phyloP scores from a whole-genome alignment of 64 coral and sea anemone genomes.

The Montipora efflorescens region DNA sequence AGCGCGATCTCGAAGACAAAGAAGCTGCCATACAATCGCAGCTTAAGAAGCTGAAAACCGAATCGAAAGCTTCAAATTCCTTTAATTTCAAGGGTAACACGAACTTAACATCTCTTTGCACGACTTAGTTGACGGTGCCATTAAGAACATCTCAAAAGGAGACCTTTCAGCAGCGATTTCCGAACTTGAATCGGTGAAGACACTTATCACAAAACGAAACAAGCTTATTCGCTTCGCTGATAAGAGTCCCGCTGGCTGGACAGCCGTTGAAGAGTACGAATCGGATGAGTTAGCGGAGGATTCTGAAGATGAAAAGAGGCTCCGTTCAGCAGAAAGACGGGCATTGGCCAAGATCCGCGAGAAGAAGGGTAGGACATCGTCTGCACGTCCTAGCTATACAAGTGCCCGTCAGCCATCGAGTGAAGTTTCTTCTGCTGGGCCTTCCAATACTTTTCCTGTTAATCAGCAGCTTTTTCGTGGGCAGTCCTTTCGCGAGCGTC shows the following conservation, averaged over 20 bases:
- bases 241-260: constrained; percentile 66
- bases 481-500: constrained; percentile 57
- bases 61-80: constrained; percentile 57
- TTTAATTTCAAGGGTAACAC: constrained; percentile 71
- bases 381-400: constrained; percentile 7
- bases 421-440: constrained; percentile 20
- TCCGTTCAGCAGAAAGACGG: constrained; percentile 44
- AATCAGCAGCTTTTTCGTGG: constrained; percentile 32
- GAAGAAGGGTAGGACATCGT: constrained; percentile 40
- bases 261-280: constrained; percentile 59
- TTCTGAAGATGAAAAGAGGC: constrained; percentile 63
- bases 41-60: constrained; percentile 68
- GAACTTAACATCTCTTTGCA: constrained; percentile 49
- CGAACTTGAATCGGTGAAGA: constrained; percentile 14
- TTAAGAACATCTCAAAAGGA: constrained; percentile 27
- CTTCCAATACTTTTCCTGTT: constrained; percentile 39
- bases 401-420: constrained; percentile 23
- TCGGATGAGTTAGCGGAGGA: constrained; percentile 62
- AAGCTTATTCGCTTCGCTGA: constrained; percentile 62
- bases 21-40: neutral
- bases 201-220: constrained; percentile 50
- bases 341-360: constrained; percentile 47
- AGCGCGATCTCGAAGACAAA: constrained; percentile 56
- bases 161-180: constrained; percentile 2
- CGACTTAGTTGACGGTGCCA: constrained; percentile 6